Evolutionary conservation across 1,140 invertebrate species (phyloP), one percentile per base, ranked within the genome.

Genomic region (Atta texana): DNA sequence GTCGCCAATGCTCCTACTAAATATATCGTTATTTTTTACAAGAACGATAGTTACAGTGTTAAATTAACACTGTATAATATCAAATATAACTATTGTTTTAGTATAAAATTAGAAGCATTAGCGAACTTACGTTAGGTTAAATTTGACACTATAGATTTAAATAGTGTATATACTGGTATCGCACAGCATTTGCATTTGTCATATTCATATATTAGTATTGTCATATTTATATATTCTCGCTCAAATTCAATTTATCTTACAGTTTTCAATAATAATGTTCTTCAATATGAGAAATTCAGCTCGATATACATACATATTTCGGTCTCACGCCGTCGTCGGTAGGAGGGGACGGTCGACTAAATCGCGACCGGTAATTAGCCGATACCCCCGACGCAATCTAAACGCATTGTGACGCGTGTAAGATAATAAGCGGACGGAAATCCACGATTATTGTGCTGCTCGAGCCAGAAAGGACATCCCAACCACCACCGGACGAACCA

Each of bases 401-500:
- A 89, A 91, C 80, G 91, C 85, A 91, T 92, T 87, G 88, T 88
- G 86, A 90, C 85, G 80, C 91, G 92, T 91, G 90, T 93, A 93
- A 92, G 89, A 92, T 92, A 92, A 93, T 92, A 90, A 92, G 89
- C 92, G 90, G 91, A 93, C 94, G 95, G 95, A 95, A 94, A 93
- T 93, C 92, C 90, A 92, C 93, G 92, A 95, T 95, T 95, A 95
- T 92, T 90, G 91, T 94, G 93, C 93, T 34, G 77, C 71, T 93
- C 94, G 94, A 91, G 93, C 91, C 85, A 89, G 90, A 92, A 91
- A 93, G 93, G 92, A 92, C 91, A 92, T 91, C 92, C 90, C 91
- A 92, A 92, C 93, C 91, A 94, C 88, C 91, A 94, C 94, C 93
- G 94, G 94, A 94, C 93, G 94, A 94, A 92, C 87, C 94, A 93